These are phyloP conservation scores for Lutjanus erythropterus DNA, from an alignment of 2,113 vertebrate species.

Conservation along the genomic window DNA sequence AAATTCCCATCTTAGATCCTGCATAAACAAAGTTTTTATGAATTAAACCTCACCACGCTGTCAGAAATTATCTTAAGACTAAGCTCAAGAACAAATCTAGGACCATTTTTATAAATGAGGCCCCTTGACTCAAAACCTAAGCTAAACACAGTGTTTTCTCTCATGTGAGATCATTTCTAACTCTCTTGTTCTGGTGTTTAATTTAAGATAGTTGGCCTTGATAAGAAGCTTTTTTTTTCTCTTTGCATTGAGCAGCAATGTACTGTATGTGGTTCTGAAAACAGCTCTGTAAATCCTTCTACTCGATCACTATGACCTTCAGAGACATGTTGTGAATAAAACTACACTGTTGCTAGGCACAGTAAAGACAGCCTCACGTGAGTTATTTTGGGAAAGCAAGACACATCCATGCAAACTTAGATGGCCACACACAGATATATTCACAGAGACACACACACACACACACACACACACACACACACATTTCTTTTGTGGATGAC, in stretches of 20 bases:
- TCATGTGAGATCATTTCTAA: not conserved
- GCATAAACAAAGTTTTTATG: too few species aligned
- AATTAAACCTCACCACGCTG: too few species aligned
- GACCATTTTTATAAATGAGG: too few species aligned
- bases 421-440: constrained; percentile 2
- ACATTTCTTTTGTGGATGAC: too few species aligned
- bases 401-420: constrained; percentile 35
- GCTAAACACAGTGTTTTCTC: not conserved
- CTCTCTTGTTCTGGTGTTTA: constrained; percentile 16
- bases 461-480: not conserved
- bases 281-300: constrained; percentile 75
- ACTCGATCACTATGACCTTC: constrained; percentile 77
- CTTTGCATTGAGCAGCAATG: constrained; percentile 66
- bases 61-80: too few species aligned
- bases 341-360: constrained; percentile 72
- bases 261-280: constrained; percentile 74
- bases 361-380: constrained; percentile 70
- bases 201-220: constrained; percentile 17
- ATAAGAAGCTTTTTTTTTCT: constrained; percentile 16
- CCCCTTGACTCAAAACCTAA: not conserved
- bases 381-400: constrained; percentile 69
- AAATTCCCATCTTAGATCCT: too few species aligned
- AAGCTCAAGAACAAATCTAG: too few species aligned
- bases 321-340: constrained; percentile 66
- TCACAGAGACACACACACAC: not conserved